These are phyloP conservation scores for Desoria tigrina DNA, from an alignment of 2,888 invertebrate species.

Conservation along the genomic window DNA sequence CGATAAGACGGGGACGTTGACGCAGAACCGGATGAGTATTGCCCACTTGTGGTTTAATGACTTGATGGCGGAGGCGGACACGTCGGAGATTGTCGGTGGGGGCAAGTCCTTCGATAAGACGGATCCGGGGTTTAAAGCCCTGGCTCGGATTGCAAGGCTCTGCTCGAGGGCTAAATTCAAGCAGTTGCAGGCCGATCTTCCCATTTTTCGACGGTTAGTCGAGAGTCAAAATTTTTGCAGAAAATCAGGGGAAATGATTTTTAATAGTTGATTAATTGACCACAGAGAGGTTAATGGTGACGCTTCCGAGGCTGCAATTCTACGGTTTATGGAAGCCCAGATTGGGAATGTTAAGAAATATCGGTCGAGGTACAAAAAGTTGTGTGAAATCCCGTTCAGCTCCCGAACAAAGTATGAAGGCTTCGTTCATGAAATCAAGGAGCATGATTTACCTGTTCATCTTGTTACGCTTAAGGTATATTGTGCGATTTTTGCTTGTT, in stretches of 20 bases:
- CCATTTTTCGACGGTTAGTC: conserved; percentile 29
- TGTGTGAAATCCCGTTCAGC: conserved; percentile 52
- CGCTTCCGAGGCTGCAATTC: conserved; percentile 48
- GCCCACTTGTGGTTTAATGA: conserved; percentile 42
- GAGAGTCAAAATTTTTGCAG: background rate
- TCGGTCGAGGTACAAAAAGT: conserved; percentile 40
- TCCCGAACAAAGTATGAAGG: conserved; percentile 47
- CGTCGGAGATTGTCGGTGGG: conserved; percentile 27
- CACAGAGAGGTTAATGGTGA: conserved; percentile 38
- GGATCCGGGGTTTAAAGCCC: conserved; percentile 41
- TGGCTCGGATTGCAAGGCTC: conserved; percentile 40
- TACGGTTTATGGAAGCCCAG: conserved; percentile 40
- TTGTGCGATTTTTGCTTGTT: no score
- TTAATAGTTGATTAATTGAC: background rate
- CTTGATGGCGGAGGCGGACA: conserved; percentile 36
- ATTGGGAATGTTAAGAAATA: conserved; percentile 43
- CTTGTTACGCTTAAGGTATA: conserved; percentile 8
- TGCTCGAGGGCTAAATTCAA: conserved; percentile 45
- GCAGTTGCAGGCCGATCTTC: conserved; percentile 32
- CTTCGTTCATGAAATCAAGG: conserved; percentile 43
- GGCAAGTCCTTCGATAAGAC: conserved; percentile 24
- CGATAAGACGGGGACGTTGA: conserved; percentile 50
- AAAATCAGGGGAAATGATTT: background rate
- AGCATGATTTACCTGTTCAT: background rate
- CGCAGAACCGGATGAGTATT: conserved; percentile 42